phyloP scores from a whole-genome alignment of 2,797 vertebrate species.

The Spatula clypeata region DNA sequence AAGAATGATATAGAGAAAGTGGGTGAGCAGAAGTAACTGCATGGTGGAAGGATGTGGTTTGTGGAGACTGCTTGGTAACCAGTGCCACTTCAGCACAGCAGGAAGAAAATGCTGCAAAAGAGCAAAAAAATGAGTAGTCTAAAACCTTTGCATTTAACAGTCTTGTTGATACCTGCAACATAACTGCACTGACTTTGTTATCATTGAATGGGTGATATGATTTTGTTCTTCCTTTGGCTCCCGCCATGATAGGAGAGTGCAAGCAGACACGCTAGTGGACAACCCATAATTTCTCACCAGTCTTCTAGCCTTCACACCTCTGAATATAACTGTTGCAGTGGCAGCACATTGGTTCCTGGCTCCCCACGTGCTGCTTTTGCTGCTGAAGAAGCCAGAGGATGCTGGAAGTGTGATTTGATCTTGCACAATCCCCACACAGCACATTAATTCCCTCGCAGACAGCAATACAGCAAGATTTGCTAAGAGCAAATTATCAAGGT shows the following conservation, averaged over 20 bases:
- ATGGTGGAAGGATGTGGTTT: background rate
- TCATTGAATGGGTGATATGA: background rate
- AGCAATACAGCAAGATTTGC: background rate
- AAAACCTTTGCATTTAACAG: background rate
- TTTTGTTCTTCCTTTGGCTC: background rate
- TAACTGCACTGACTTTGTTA: background rate
- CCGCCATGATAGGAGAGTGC: background rate
- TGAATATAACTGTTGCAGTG: background rate
- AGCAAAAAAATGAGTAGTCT: background rate
- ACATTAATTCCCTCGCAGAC: background rate
- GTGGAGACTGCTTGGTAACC: background rate
- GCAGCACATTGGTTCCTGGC: background rate
- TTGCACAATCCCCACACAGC: background rate
- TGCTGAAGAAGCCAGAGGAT: background rate
- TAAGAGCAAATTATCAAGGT: background rate
- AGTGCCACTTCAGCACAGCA: background rate
- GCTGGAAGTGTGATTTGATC: background rate
- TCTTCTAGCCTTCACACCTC: background rate
- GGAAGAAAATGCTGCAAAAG: conserved; percentile 57
- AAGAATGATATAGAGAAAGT: background rate
- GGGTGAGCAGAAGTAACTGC: background rate
- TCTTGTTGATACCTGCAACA: background rate
- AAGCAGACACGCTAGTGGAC: background rate
- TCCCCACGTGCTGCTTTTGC: background rate
- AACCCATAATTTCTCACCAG: background rate